These are phyloP conservation scores for Megalops atlanticus DNA, from an alignment of 2,113 vertebrate genomes.

Conservation along the genomic window DNA sequence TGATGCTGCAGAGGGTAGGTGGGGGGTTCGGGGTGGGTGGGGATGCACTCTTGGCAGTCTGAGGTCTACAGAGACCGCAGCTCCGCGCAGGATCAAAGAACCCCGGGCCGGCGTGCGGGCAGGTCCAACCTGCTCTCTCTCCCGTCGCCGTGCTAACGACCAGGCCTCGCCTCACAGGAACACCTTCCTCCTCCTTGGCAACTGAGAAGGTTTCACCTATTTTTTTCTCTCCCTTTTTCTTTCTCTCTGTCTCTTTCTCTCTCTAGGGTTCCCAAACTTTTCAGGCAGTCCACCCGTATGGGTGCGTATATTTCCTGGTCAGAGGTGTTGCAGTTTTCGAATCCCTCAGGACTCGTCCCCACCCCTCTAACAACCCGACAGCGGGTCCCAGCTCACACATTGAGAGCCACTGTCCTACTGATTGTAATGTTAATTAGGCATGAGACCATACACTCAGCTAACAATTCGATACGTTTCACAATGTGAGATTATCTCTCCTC, in stretches of 20 bases:
- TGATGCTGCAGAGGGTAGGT: conserved; percentile 34
- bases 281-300: too few species aligned
- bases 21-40: conserved; percentile 59
- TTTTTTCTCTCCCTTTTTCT: conserved; percentile 31
- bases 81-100: conserved; percentile 68
- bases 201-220: background rate
- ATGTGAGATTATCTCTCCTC: too few species aligned
- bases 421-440: too few species aligned
- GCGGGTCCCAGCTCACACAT: too few species aligned
- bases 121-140: conserved; percentile 51
- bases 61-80: conserved; percentile 61
- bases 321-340: too few species aligned
- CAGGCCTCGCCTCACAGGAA: conserved; percentile 39
- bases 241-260: background rate
- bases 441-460: too few species aligned
- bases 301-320: too few species aligned
- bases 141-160: conserved; percentile 60
- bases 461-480: too few species aligned
- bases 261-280: too few species aligned
- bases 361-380: too few species aligned
- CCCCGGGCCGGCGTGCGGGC: conserved; percentile 47
- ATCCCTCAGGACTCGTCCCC: too few species aligned
- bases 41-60: conserved; percentile 59
- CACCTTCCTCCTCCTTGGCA: background rate
- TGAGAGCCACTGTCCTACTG: too few species aligned